phyloP scores from a whole-genome alignment of 1,140 invertebrate species.

The Gonioctena quinquepunctata region DNA sequence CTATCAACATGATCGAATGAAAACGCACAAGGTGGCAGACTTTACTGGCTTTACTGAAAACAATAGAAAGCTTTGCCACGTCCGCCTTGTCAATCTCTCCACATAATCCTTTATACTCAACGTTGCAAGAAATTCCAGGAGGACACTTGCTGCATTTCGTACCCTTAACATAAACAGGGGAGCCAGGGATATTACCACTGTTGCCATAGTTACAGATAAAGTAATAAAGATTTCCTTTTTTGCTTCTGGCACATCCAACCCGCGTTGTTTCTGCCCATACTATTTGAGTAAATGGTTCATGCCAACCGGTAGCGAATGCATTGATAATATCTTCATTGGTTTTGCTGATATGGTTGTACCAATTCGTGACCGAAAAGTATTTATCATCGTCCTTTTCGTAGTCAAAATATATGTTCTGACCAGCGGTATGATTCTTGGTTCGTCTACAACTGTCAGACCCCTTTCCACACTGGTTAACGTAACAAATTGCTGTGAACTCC shows the following conservation, averaged over 20 bases:
- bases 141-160: neutral
- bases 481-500: constrained; percentile 11
- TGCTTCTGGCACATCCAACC: constrained; percentile 19
- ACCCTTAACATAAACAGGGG: constrained; percentile 15
- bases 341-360: too few relatives aligned
- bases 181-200: constrained; percentile 16
- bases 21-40: too few relatives aligned
- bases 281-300: constrained; percentile 21
- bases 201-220: constrained; percentile 29
- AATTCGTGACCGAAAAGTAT: too few relatives aligned
- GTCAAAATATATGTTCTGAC: constrained; percentile 17
- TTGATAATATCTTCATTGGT: too few relatives aligned
- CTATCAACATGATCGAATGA: too few relatives aligned
- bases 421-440: neutral
- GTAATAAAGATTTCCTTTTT: neutral
- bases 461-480: constrained; percentile 4
- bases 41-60: too few relatives aligned
- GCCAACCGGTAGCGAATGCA: too few relatives aligned
- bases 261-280: too few relatives aligned
- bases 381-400: neutral
- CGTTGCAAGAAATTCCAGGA: too few relatives aligned
- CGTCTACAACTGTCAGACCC: constrained; percentile 14
- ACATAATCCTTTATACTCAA: neutral
- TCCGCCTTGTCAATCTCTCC: too few relatives aligned
- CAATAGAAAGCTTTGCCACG: too few relatives aligned